Percentiles rank a stretch among this genome's conserved stretches.
Conservation (phyloP, 2,797 vertebrate genomes). For the Adrianichthys oophorus region DNA sequence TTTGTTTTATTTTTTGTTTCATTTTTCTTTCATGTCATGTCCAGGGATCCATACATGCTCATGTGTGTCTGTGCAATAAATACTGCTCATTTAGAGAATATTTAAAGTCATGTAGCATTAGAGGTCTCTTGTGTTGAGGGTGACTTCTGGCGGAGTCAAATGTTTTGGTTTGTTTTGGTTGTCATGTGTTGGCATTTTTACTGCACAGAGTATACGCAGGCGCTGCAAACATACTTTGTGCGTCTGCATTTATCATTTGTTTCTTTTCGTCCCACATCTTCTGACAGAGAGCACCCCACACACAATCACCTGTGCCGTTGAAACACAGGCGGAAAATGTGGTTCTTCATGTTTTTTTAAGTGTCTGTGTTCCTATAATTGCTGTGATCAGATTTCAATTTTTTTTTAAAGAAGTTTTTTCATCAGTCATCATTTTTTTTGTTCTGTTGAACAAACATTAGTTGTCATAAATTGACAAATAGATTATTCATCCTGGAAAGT, state of each 20-base stretch:
- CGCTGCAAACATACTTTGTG: slow-evolving; percentile 53
- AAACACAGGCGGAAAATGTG: slow-evolving; percentile 11
- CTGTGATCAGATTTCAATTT: slow-evolving; percentile 21
- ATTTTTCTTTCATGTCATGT: too few relatives aligned
- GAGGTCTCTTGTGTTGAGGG: slow-evolving; percentile 31
- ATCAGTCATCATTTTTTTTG: slow-evolving; percentile 22
- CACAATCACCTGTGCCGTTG: slow-evolving; percentile 32
- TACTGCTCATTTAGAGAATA: slow-evolving; percentile 32
- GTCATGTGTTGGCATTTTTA: slow-evolving; percentile 37
- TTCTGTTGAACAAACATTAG: slow-evolving; percentile 21
- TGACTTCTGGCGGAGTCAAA: slow-evolving; percentile 23
- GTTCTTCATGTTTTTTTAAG: slow-evolving; percentile 31
- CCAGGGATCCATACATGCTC: background rate
- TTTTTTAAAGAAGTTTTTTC: slow-evolving; percentile 8
- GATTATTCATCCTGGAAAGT: slow-evolving; percentile 36
- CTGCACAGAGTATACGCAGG: slow-evolving; percentile 41
- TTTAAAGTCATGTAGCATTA: slow-evolving; percentile 37
- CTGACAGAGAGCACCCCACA: slow-evolving; percentile 49
- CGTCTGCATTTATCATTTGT: slow-evolving; percentile 30
- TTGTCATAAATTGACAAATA: background rate
- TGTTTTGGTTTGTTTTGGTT: slow-evolving; percentile 29
- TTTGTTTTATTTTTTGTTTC: too few relatives aligned
- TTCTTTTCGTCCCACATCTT: slow-evolving; percentile 28
- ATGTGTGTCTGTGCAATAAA: slow-evolving; percentile 29
- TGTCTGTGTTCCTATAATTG: slow-evolving; percentile 24